Conservation (phyloP, 1,140 invertebrate genomes). For the Anastatus disparis region DNA sequence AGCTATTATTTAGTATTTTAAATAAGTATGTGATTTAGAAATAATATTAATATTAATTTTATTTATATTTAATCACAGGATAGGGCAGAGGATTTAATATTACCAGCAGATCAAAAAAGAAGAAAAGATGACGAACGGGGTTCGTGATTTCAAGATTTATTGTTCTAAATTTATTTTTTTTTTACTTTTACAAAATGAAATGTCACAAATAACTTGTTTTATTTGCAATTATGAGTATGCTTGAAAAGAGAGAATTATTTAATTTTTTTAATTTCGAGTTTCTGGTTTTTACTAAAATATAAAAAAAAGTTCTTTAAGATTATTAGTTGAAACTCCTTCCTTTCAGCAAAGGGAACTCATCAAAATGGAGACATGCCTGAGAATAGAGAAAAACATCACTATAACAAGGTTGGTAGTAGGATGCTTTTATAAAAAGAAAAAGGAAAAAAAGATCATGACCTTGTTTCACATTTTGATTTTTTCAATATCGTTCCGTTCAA, state of each 20-base stretch:
- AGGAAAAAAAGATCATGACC: no score
- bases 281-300: constrained; percentile 31
- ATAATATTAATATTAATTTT: not conserved
- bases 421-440: not conserved
- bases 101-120: constrained; percentile 75
- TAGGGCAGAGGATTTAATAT: constrained; percentile 73
- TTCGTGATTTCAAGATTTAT: constrained; percentile 55
- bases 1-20: constrained; percentile 21
- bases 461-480: no score
- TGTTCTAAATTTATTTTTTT: constrained; percentile 25
- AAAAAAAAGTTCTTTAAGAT: constrained; percentile 7
- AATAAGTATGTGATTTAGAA: not conserved
- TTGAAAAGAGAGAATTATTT: constrained; percentile 5
- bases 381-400: constrained; percentile 70
- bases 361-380: constrained; percentile 71
- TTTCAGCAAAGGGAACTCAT: constrained; percentile 65
- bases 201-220: not conserved
- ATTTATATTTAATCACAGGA: constrained; percentile 66
- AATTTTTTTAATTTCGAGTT: constrained; percentile 7
- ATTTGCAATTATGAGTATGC: not conserved
- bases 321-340: constrained; percentile 20
- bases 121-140: constrained; percentile 81
- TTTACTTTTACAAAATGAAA: not conserved
- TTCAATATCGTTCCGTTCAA: no score
- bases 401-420: constrained; percentile 64